Base-by-base conservation (phyloP, 1,140 invertebrate genomes). In the Scaptodrosophila lebanonensis region DNA sequence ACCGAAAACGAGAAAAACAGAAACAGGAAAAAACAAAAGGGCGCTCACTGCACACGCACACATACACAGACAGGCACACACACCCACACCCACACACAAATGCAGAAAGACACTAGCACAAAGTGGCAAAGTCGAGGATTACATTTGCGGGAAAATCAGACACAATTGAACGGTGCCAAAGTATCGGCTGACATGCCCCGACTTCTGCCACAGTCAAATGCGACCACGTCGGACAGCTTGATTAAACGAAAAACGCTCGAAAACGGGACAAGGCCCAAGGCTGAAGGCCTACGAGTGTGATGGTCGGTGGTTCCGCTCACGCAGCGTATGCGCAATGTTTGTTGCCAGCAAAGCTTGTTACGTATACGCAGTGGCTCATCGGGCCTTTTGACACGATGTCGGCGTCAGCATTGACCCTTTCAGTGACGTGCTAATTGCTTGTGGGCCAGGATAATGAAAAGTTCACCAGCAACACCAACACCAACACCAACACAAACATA, bases 111-210 rank as follows among this genome's bases (percentile, higher is more conserved):
- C 11, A 54, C 9, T 25, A 12, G 12, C 11, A 44, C 4, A 43
- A 20, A 53, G 30, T 13, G 38, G 16, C 30, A 43, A 59, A 30
- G 54, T 54, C 52, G 59, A 79, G 73, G 73, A 72, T 77, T 60
- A 79, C 54, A 79, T 77, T 72, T 77, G 73, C 54, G 64, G 67
- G 72, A 79, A 77, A 79, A 72, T 72, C 69, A 68, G 75, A 61
- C 57, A 79, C 73, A 68, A 79, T 82, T 66, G 73, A 73, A 48
- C 49, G 22, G 25, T 39, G 44, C 51, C 52, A 59, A 51, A 33
- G 35, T 54, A 48, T 48, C 45, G 45, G 32, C 18, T 25, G 32
- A 12, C 44, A 29, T 30, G 13, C 12, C 7, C 12, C 35, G 40
- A 30, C 22, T 42, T 5, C 61, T 30, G 47, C 27, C 6, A 49